Percentiles rank a stretch among this genome's conserved stretches.
Conservation (phyloP, 1,140 invertebrate species). For the Caenorhabditis inopinata region DNA sequence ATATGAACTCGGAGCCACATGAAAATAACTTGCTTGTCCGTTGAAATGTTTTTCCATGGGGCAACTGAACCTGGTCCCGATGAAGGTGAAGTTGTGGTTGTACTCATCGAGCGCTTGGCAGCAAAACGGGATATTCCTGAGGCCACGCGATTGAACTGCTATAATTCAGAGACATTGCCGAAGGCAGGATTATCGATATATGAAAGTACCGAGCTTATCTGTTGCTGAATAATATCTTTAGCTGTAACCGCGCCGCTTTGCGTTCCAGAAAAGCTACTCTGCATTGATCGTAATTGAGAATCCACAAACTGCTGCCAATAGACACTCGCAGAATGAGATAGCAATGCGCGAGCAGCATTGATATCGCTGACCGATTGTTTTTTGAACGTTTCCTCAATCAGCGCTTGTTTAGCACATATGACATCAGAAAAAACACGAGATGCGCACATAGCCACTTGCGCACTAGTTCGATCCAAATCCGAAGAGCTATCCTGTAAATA, state of each 20-base stretch:
- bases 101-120: slow-evolving; percentile 25
- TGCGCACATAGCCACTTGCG: slow-evolving; percentile 76
- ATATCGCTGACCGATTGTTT: slow-evolving; percentile 69
- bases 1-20: slow-evolving; percentile 68
- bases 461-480: neutral
- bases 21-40: slow-evolving; percentile 66
- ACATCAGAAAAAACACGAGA: slow-evolving; percentile 93
- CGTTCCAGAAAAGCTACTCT: neutral
- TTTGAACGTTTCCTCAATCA: slow-evolving; percentile 79
- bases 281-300: slow-evolving; percentile 72
- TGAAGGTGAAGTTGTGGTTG: slow-evolving; percentile 10
- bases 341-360: slow-evolving; percentile 80
- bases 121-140: slow-evolving; percentile 33
- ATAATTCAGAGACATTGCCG: neutral
- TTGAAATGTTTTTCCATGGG: slow-evolving; percentile 23
- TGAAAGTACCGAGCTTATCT: slow-evolving; percentile 79
- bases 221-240: slow-evolving; percentile 75
- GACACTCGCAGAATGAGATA: slow-evolving; percentile 81
- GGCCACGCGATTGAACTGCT: slow-evolving; percentile 41
- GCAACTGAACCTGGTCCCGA: slow-evolving; percentile 5
- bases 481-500: slow-evolving; percentile 8
- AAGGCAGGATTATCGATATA: too few relatives aligned
- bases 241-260: slow-evolving; percentile 17
- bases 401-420: slow-evolving; percentile 91
- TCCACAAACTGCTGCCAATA: slow-evolving; percentile 89